phyloP scores from a whole-genome alignment of 2,888 invertebrate genomes.

The Epinotia demarniana region DNA sequence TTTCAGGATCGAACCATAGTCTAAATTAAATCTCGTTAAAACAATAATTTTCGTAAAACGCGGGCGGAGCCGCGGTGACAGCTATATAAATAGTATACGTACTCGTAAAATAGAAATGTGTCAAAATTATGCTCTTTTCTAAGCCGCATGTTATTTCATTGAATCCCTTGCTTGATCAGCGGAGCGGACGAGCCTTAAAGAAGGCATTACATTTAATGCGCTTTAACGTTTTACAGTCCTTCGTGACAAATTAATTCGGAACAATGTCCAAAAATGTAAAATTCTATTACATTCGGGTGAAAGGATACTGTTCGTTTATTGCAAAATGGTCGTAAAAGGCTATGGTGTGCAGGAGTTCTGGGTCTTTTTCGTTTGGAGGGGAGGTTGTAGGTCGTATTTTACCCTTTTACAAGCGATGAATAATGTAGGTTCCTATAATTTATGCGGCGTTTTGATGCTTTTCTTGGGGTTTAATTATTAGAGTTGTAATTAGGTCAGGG shows the following conservation, averaged over 20 bases:
- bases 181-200: background rate
- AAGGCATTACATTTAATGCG: slow-evolving; percentile 9
- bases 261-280: slow-evolving; percentile 29
- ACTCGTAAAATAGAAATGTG: no score
- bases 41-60: no score
- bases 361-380: background rate
- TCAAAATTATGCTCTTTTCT: background rate
- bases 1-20: no score
- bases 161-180: background rate
- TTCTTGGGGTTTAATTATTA: slow-evolving; percentile 7
- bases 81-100: no score
- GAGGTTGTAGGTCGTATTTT: background rate
- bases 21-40: no score
- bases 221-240: slow-evolving; percentile 23
- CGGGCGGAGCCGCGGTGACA: no score
- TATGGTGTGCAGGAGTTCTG: background rate
- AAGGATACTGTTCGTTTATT: background rate
- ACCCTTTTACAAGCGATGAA: slow-evolving; percentile 31
- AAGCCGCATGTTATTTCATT: background rate
- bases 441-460: slow-evolving; percentile 20
- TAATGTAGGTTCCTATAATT: slow-evolving; percentile 30
- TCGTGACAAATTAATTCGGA: slow-evolving; percentile 36
- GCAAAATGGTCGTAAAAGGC: background rate
- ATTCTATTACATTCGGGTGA: slow-evolving; percentile 24
- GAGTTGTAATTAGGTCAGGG: background rate